Evolutionary conservation across 2,888 invertebrate genomes (phyloP), one percentile per base, ranked within the genome.

Genomic region (Rambutsinella grinnellia): DNA sequence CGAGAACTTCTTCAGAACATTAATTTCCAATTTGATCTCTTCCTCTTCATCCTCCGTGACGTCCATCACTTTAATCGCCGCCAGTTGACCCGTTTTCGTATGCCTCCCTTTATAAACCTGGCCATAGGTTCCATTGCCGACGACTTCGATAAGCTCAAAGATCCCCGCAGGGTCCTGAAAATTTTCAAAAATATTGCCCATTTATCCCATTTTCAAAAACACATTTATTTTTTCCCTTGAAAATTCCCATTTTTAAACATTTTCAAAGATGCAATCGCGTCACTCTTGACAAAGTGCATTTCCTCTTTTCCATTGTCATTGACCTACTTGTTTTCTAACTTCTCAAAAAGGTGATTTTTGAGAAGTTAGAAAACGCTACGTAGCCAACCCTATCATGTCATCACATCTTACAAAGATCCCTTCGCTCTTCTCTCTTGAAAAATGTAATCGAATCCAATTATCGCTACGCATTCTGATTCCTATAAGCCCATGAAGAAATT

Each of bases 101-200:
- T 99, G 99, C 77, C 99, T 94, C 82, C 99, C 99, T 96, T 99
- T 99, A 88, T 99, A 99, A 76, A 99, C 99, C 90, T 99, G 99
- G 84, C 99, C 99, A 89, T 99, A 99, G 68, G 99, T 99, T 86
- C 99, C 99, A 94, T 99, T 99, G 87, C 99, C 99, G 84, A 99
- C 99, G 80, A 99, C 99, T 92, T 99, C 99, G 86, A 99, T 99
- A 81, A 99, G 91, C 88, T 99, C 99, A 89, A 99, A 99, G 87
- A 99, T 99, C 85, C 99, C 99, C 87, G 99, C 98, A 83, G 99
- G 99, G 89, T 99, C 99, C 98, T 99, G 90, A 85, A 93, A 92
- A 85, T n/a, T n/a, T n/a, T n/a, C n/a, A n/a, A n/a, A n/a, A n/a
- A n/a, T 47, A 47, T 47, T 47, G 15, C 19, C 19, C 19, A 47